These are phyloP conservation scores for Nycticryphes semicollaris DNA, from an alignment of 2,113 vertebrate species.

Conservation along the genomic window DNA sequence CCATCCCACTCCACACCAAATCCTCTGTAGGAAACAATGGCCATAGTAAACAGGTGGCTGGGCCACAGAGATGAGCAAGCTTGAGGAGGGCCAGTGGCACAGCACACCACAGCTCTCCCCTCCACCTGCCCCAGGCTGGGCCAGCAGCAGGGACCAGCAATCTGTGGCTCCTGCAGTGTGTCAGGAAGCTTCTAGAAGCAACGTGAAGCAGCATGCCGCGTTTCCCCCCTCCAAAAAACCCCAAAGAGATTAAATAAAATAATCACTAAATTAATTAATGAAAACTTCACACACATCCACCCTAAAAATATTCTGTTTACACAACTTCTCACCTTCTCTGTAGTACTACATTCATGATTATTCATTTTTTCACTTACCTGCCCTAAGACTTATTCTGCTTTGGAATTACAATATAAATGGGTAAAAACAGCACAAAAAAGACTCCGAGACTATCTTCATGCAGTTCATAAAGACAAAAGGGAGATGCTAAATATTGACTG, in stretches of 20 bases:
- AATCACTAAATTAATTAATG: background rate
- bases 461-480: background rate
- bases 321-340: background rate
- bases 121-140: accelerated
- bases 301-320: background rate
- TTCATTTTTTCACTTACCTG: background rate
- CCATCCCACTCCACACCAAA: accelerated
- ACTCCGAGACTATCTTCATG: background rate
- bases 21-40: accelerated
- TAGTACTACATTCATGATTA: background rate
- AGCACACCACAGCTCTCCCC: background rate
- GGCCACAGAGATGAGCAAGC: no score
- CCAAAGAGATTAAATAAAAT: background rate
- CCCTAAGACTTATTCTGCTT: background rate
- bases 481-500: background rate
- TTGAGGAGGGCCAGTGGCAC: accelerated
- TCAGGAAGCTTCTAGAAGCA: accelerated
- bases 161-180: background rate
- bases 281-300: accelerated
- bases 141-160: background rate
- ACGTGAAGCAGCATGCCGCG: background rate
- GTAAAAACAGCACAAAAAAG: background rate
- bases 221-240: accelerated
- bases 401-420: accelerated
- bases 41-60: no score